Percentiles rank a stretch among this genome's conserved stretches.
Conservation (phyloP, 2,113 vertebrate species). For the Lates calcarifer region DNA sequence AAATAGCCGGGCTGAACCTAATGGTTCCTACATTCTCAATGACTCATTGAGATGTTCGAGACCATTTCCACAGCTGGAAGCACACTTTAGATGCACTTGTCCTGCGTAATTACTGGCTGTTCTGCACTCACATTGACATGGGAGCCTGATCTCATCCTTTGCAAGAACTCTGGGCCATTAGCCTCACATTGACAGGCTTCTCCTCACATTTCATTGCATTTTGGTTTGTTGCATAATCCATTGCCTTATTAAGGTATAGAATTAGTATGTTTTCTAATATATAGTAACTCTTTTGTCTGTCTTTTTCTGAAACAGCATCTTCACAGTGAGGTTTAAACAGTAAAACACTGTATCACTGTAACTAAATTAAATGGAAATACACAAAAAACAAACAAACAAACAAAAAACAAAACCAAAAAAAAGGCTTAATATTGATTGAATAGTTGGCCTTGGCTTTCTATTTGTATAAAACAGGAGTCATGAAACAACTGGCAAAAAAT, state of each 20-base stretch:
- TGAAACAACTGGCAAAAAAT: too few relatives aligned
- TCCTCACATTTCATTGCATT: neutral
- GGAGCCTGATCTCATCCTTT: neutral
- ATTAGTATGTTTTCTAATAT: neutral
- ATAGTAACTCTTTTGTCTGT: neutral
- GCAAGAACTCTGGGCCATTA: neutral
- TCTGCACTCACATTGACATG: neutral
- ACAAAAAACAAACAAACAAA: too few relatives aligned
- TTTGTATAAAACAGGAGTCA: too few relatives aligned
- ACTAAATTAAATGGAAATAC: too few relatives aligned
- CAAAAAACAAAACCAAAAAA: too few relatives aligned
- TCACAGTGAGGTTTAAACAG: neutral
- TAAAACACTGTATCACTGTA: neutral
- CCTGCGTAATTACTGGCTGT: slow-evolving; percentile 4
- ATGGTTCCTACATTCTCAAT: slow-evolving; percentile 9
- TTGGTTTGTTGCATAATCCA: neutral
- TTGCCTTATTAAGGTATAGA: neutral
- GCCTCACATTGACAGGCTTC: neutral
- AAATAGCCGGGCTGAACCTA: neutral
- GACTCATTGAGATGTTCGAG: slow-evolving; percentile 30
- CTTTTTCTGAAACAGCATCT: neutral
- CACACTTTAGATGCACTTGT: slow-evolving; percentile 2
- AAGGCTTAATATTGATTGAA: too few relatives aligned
- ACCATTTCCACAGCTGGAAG: slow-evolving; percentile 30
- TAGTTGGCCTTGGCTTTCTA: too few relatives aligned